Evolutionary conservation across 2,113 vertebrate species (phyloP), one percentile per base, ranked within the genome.

Genomic region (Psophia crepitans): DNA sequence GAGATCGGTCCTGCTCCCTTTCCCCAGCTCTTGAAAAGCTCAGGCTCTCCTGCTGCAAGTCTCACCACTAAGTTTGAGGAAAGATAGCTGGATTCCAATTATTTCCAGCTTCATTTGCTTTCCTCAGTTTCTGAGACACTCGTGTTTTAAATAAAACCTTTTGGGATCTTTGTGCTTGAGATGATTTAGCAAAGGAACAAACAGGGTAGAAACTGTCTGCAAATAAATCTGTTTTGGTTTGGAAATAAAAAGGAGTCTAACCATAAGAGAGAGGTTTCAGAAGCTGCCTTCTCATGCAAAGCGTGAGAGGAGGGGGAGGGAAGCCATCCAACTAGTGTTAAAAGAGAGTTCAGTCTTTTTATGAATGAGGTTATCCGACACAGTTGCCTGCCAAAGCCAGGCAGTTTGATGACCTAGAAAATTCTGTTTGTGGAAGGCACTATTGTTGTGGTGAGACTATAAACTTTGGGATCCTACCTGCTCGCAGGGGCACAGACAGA

Each of bases 301-400:
- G 74, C 3, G 32, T 23, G 81, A 94, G 48, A 37, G 28, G 9
- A 83, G 75, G 48, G 54, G 84, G 69, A 78, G 74, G 87, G 78
- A 91, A 91, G 33, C 26, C 77, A 63, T 49, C 84, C 87, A 37
- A 41, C 20, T 12, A 8, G 61, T 39, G 87, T 78, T 87, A 27
- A 95, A 94, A 89, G 27, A 71, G 91, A 92, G 35, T 85, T 78
- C 64, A 90, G 95, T 48, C 85, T 83, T 82, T 96, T 96, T 90
- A 87, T 96, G 95, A 94, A 90, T 79, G 90, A 95, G 92, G 65
- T 33, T 88, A 23, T 60, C 78, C 79, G 90, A 27, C 87, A 96
- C 84, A 56, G 80, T 49, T 74, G 64, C 68, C 89, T 63, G 90
- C 44, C 61, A 41, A 33, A 89, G 54, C 58, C 53, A 78, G n/a